Evolutionary conservation across 2,888 invertebrate species (phyloP).

Genomic region (Hymenopus coronatus): DNA sequence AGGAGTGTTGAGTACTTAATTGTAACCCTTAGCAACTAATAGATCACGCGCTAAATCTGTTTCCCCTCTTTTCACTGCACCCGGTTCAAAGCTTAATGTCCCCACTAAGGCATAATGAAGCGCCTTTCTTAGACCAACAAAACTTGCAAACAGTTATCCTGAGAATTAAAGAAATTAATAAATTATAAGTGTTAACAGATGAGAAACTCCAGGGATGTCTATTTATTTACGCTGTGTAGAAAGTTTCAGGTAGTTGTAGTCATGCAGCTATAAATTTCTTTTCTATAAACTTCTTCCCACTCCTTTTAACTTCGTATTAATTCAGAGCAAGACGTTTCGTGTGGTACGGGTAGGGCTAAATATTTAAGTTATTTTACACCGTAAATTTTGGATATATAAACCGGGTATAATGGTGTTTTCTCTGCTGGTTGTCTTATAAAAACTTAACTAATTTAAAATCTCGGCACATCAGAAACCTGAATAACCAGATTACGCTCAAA

Average conservation of each 20-base stretch:
- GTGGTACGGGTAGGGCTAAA: too few relatives aligned
- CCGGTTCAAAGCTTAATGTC: background rate
- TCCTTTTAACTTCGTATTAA: background rate
- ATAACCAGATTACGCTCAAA: too few relatives aligned
- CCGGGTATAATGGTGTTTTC: too few relatives aligned
- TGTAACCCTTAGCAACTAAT: background rate
- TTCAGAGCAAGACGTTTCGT: too few relatives aligned
- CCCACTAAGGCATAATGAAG: background rate
- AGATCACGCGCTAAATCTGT: background rate
- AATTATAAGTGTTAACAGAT: background rate
- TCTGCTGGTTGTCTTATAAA: too few relatives aligned
- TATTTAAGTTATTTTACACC: too few relatives aligned
- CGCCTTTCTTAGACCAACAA: background rate
- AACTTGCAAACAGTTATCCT: background rate
- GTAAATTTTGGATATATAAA: too few relatives aligned
- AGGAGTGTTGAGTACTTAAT: too few relatives aligned
- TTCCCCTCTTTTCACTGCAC: background rate
- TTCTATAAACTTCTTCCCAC: background rate
- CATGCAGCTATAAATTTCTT: background rate
- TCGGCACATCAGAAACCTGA: too few relatives aligned
- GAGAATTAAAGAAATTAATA: background rate
- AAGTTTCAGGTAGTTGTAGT: background rate
- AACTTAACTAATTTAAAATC: too few relatives aligned
- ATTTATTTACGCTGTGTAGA: background rate
- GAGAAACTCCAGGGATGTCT: background rate